Conservation (phyloP, 2,797 vertebrate genomes). For the Oreonectes daqikongensis region DNA sequence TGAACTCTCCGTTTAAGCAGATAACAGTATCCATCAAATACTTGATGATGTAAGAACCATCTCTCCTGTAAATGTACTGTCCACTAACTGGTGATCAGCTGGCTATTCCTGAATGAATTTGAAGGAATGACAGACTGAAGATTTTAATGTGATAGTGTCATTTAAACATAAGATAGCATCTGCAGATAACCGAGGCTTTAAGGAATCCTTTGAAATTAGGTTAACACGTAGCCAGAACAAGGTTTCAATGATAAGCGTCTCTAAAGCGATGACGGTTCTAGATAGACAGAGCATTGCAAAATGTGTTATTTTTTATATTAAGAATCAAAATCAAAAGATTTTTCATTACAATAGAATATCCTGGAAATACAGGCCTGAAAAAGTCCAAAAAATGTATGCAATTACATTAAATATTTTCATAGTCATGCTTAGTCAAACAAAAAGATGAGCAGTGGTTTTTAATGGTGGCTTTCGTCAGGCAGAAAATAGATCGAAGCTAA, state of each 20-base stretch:
- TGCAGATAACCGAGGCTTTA: background rate
- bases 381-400: background rate
- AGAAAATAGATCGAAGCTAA: too few species aligned
- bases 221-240: background rate
- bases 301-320: background rate
- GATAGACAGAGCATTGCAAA: background rate
- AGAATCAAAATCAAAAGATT: background rate
- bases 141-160: background rate
- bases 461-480: too few species aligned
- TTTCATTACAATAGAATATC: background rate
- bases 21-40: too few species aligned
- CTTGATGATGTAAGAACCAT: background rate
- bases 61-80: background rate
- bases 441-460: too few species aligned
- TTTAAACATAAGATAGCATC: background rate
- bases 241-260: background rate
- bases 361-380: background rate
- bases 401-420: too few species aligned
- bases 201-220: background rate
- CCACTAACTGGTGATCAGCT: slow-evolving; percentile 8
- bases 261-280: background rate
- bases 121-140: background rate
- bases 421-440: too few species aligned
- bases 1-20: background rate
- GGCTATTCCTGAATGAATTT: background rate